Evolutionary conservation across 2,797 vertebrate species (phyloP).

Genomic region (Argentina silus): DNA sequence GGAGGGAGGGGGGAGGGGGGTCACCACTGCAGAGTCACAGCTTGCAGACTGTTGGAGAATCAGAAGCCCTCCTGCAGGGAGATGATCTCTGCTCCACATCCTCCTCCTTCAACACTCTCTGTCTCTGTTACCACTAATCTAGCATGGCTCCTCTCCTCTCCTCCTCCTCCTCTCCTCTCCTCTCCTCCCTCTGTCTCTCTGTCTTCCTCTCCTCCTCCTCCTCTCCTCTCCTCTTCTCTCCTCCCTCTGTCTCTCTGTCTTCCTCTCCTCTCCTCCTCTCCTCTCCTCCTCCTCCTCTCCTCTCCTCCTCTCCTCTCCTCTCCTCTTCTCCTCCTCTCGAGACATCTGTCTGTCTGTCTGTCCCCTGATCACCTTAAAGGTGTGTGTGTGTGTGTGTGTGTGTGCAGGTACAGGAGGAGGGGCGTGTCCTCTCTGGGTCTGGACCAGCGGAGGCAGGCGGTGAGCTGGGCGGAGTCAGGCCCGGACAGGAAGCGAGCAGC

Average conservation of each 20-base stretch:
- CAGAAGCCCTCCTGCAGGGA: too few species aligned
- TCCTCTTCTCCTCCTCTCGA: too few species aligned
- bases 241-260: too few species aligned
- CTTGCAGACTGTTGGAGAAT: not conserved
- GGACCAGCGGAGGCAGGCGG: constrained; percentile 76
- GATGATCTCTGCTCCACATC: not conserved
- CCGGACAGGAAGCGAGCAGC: constrained; percentile 72
- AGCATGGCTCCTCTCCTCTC: not conserved
- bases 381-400: not conserved
- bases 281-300: too few species aligned
- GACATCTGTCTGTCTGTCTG: not conserved
- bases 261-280: too few species aligned
- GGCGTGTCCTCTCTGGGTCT: constrained; percentile 87
- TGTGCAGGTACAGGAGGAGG: constrained; percentile 87
- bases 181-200: too few species aligned
- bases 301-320: too few species aligned
- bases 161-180: too few species aligned
- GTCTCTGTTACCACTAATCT: not conserved
- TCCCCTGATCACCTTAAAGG: too few species aligned
- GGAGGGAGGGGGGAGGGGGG: too few species aligned
- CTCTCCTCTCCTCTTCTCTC: too few species aligned
- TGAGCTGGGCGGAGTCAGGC: constrained; percentile 71
- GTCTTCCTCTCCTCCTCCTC: too few species aligned
- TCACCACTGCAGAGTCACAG: not conserved
- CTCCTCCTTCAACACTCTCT: not conserved